Percentiles rank a stretch among this genome's conserved stretches.
Conservation (phyloP, 1,140 invertebrate genomes). For the Cephus cinctus region DNA sequence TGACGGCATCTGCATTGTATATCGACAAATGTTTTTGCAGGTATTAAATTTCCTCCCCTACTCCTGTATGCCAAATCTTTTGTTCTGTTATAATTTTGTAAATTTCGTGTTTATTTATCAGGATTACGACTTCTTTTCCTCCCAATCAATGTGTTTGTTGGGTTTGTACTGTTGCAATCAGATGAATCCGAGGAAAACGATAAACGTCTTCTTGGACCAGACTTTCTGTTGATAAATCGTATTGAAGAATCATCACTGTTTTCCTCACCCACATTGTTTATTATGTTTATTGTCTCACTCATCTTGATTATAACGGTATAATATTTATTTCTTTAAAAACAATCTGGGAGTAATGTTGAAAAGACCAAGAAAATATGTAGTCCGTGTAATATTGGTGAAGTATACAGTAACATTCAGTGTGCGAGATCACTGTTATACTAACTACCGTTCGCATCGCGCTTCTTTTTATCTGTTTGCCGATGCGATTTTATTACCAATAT, state of each 20-base stretch:
- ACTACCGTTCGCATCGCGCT: too few species aligned
- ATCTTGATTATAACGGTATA: constrained; percentile 16
- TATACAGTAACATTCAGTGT: too few species aligned
- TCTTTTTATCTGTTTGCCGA: too few species aligned
- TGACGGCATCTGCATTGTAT: neutral
- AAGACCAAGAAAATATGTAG: too few species aligned
- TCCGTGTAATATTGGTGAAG: too few species aligned
- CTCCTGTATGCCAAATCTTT: constrained; percentile 8
- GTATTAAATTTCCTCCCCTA: constrained; percentile 7
- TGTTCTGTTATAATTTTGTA: constrained; percentile 4
- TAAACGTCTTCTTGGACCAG: constrained; percentile 6
- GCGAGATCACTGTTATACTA: too few species aligned
- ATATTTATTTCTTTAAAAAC: constrained; percentile 15
- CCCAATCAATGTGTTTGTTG: constrained; percentile 5
- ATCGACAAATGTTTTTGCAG: constrained; percentile 3
- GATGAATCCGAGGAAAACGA: constrained; percentile 1
- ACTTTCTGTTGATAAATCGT: constrained; percentile 1
- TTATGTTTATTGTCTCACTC: constrained; percentile 9
- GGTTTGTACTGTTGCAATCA: neutral
- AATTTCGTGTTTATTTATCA: neutral
- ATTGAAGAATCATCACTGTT: constrained; percentile 7
- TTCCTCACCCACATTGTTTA: constrained; percentile 1
- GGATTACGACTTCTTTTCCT: constrained; percentile 9
- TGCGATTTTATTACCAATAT: too few species aligned
- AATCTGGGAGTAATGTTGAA: neutral